A percentile compares a stretch with the other conserved stretches of the same genome.
These are phyloP conservation scores for Tetramorium alpestre DNA, from an alignment of 1,140 invertebrate species.

Conservation along the genomic window DNA sequence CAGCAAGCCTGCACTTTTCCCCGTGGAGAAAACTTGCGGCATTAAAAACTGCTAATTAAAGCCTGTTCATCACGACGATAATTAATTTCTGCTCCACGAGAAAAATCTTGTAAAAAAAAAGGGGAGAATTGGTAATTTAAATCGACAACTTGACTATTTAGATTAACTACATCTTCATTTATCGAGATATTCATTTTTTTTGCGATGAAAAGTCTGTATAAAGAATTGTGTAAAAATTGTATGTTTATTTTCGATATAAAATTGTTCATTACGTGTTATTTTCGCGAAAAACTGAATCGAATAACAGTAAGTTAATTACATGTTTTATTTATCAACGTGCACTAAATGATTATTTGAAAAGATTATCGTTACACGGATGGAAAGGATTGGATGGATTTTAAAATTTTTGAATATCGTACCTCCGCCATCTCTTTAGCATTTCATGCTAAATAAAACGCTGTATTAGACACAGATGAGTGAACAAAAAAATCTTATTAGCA, in stretches of 20 bases:
- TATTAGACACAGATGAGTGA: neutral
- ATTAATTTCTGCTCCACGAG: constrained; percentile 18
- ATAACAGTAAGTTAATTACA: neutral
- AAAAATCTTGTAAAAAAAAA: neutral
- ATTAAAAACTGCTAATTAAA: constrained; percentile 31
- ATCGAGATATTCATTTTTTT: neutral
- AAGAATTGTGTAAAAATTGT: neutral
- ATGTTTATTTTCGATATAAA: neutral
- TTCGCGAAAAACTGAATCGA: neutral
- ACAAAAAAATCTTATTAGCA: constrained; percentile 1
- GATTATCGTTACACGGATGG: neutral
- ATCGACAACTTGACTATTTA: neutral
- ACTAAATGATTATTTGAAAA: neutral
- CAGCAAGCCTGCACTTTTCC: neutral
- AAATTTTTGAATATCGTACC: neutral
- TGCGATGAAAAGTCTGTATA: neutral
- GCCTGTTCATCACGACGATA: neutral
- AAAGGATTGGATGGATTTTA: neutral
- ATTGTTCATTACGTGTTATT: neutral
- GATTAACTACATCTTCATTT: neutral
- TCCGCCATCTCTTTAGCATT: neutral
- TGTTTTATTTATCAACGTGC: neutral
- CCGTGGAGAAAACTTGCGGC: neutral
- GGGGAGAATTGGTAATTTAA: constrained; percentile 20
- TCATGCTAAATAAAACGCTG: neutral